phyloP scores from a whole-genome alignment of 2,797 vertebrate genomes.

The Garrulus glandarius region DNA sequence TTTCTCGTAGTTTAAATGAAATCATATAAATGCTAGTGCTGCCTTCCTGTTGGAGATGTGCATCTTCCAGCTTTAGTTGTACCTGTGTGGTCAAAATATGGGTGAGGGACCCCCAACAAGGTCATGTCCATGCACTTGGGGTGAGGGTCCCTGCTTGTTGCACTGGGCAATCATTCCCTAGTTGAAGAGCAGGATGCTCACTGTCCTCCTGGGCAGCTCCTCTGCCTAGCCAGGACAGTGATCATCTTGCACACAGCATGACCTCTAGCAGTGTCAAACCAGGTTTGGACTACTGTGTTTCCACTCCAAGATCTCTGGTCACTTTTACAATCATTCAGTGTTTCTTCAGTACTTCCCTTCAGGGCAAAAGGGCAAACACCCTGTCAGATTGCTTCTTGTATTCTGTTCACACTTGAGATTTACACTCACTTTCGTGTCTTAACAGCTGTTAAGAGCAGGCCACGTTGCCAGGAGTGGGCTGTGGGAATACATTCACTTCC shows the following conservation, averaged over 20 bases:
- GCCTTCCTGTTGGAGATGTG: background rate
- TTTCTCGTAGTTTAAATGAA: background rate
- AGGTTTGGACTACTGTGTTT: background rate
- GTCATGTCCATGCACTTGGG: fast-evolving
- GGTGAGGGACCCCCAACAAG: fast-evolving
- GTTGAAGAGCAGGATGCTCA: background rate
- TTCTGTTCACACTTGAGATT: background rate
- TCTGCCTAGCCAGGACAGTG: background rate
- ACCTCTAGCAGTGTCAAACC: background rate
- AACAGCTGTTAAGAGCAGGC: background rate
- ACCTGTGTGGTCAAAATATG: background rate
- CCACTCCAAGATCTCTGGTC: background rate
- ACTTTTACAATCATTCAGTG: background rate
- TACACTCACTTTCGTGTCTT: background rate
- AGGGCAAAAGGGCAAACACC: background rate
- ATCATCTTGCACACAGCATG: background rate
- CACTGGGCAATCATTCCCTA: background rate
- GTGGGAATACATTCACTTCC: background rate
- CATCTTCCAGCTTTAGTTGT: background rate
- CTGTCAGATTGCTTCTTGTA: background rate
- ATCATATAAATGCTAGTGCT: background rate
- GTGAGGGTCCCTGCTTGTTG: background rate
- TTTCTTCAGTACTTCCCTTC: background rate
- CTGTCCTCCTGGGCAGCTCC: background rate
- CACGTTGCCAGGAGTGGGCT: background rate